phyloP scores from a whole-genome alignment of 2,888 invertebrate species.

The Caenorhabditis afra region DNA sequence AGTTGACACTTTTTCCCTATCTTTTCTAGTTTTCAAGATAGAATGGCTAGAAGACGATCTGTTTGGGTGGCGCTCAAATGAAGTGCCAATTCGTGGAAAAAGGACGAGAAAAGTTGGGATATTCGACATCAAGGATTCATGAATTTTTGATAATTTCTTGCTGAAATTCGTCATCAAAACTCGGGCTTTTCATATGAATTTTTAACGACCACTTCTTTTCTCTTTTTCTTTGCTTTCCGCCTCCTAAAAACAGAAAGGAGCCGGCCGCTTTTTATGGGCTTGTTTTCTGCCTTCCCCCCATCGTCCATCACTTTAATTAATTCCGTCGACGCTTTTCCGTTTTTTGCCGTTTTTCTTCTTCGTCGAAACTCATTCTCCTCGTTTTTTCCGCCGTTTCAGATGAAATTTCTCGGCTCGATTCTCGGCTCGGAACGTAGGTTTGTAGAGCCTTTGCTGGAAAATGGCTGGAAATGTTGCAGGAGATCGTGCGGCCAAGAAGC shows the following conservation, averaged over 20 bases:
- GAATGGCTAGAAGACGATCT: no score
- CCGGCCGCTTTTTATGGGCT: slow-evolving; percentile 25
- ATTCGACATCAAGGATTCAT: slow-evolving; percentile 4
- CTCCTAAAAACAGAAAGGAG: slow-evolving; percentile 3
- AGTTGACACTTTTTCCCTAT: no score
- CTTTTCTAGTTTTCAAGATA: no score
- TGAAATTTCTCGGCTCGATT: slow-evolving; percentile 53
- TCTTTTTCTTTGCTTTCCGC: not conserved
- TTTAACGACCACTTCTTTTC: slow-evolving; percentile 28
- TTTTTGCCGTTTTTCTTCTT: slow-evolving; percentile 2
- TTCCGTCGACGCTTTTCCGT: slow-evolving; percentile 17
- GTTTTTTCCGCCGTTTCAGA: slow-evolving; percentile 5
- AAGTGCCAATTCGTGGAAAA: no score
- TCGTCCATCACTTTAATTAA: slow-evolving; percentile 54
- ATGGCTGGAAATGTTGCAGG: slow-evolving; percentile 20
- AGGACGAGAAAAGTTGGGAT: not conserved
- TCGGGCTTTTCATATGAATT: slow-evolving; percentile 20
- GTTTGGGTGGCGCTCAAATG: no score
- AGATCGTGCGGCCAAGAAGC: slow-evolving; percentile 46
- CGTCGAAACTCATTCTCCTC: no score
- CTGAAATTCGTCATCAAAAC: slow-evolving; percentile 26
- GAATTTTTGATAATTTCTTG: not conserved
- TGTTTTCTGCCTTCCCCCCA: slow-evolving; percentile 8
- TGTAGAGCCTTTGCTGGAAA: slow-evolving; percentile 8
- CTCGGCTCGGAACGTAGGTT: slow-evolving; percentile 42